phyloP scores from a whole-genome alignment of 1,140 invertebrate genomes.

The Littorina saxatilis region DNA sequence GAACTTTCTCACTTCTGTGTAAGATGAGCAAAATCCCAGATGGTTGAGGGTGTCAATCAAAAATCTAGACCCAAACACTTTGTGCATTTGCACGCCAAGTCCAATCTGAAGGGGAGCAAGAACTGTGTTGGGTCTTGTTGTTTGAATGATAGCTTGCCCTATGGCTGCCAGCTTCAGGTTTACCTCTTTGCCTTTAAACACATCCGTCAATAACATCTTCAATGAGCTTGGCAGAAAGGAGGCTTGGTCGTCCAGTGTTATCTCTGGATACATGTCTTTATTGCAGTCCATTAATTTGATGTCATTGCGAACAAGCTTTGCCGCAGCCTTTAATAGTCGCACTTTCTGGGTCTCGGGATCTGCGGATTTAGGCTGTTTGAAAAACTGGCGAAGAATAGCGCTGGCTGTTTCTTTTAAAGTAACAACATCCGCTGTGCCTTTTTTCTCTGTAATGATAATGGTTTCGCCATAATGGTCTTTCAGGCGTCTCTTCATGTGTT shows the following conservation, averaged over 20 bases:
- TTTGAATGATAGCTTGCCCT: slow-evolving; percentile 61
- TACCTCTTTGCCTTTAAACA: slow-evolving; percentile 36
- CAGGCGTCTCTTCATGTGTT: slow-evolving; percentile 44
- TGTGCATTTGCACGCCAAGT: slow-evolving; percentile 56
- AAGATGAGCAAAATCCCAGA: slow-evolving; percentile 57
- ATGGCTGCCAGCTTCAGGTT: slow-evolving; percentile 50
- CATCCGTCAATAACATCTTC: slow-evolving; percentile 20
- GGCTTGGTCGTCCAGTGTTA: slow-evolving; percentile 3
- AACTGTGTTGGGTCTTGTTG: slow-evolving; percentile 50
- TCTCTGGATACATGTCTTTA: slow-evolving; percentile 38
- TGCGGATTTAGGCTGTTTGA: neutral
- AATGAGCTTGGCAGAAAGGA: slow-evolving; percentile 36
- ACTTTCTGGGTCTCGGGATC: slow-evolving; percentile 30
- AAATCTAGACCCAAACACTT: slow-evolving; percentile 56
- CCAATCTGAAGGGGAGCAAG: slow-evolving; percentile 59
- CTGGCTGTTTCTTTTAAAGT: slow-evolving; percentile 28
- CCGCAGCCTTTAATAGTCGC: slow-evolving; percentile 40
- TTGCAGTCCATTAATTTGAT: slow-evolving; percentile 33
- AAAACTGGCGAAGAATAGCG: slow-evolving; percentile 27
- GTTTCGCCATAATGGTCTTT: slow-evolving; percentile 42
- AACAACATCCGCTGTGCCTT: slow-evolving; percentile 32
- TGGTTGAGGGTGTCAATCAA: slow-evolving; percentile 51
- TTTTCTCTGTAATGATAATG: slow-evolving; percentile 41
- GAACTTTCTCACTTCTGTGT: slow-evolving; percentile 50
- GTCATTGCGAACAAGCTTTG: slow-evolving; percentile 43